Base-by-base conservation (phyloP, 2,797 vertebrate species). In the Neoniphon sammara region DNA sequence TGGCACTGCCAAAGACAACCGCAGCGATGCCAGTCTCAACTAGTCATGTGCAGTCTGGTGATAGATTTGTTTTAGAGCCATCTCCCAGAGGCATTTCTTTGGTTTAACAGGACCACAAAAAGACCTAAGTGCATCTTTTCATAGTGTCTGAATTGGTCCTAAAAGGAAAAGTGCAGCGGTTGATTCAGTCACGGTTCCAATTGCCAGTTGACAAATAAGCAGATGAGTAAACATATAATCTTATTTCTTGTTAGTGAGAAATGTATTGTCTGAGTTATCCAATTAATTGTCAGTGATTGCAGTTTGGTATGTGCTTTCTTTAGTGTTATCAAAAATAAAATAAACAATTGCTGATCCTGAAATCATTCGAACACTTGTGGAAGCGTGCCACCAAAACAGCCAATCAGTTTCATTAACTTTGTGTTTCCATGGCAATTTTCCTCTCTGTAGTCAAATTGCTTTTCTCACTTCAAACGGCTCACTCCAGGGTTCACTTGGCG, bases 1-100 rank as follows among this genome's bases (percentile, higher is more conserved):
- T 78, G 81, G 82, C 78, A 59, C 27, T 61, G 71, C 75, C 66
- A 31, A 75, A 78, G 63, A 73, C 73, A 69, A 66, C 60, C 12
- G 17, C 31, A 46, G 9, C 56, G 70, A 42, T 72, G 70, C 74
- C 76, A 65, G 11, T 61, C 68, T 64, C 39, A n/a, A 25, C 44
- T 17, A 44, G 66, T 75, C 75, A 84, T 62, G 47, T 70, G 73
- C 69, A n/a, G 69, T 56, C 71, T 78, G 69, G 30, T 69, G 77
- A 52, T 10, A 25, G 17, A 36, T 70, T n/a, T 5, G 34, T 42
- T 34, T 18, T 58, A 4, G 30, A 20, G 64, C 10, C 54, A 1
- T 47, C 18, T 17, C 42, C 58, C 44, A 1, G 5, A 31, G 50
- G 55, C 17, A 15, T 47, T 21, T 54, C 7, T 69, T 12, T 30